Base-by-base conservation (phyloP, 1,140 invertebrate genomes). In the Nephila pilipes region DNA sequence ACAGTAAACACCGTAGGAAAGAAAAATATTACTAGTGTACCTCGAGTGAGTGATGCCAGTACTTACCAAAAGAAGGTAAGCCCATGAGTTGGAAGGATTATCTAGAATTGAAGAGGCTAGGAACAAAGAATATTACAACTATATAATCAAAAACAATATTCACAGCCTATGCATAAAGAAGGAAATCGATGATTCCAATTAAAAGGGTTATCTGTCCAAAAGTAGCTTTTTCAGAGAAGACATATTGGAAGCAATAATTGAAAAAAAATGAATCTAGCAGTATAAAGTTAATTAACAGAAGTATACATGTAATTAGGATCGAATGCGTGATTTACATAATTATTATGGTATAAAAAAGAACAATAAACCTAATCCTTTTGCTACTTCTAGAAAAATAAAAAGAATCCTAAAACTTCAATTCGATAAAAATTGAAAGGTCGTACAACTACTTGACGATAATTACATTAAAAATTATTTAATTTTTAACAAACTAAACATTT, bases 401-500 rank as follows among this genome's bases (percentile, higher is more conserved):
- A n/a, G 38, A 81, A 22, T 38, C 18, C 18, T 79, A 25, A n/a
- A 54, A 54, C 32, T 75, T 18, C 29, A 75, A 0, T 81, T 81
- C 46, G 29, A 54, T 54, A 81, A n/a, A 81, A 81, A 81, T 25
- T 16, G n/a, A 81, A 81, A 81, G 8, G n/a, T 81, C 46, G n/a
- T 12, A 10, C 38, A 10, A 20, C n/a, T 81, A 60, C 32, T 57
- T 32, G 57, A 36, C 83, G 83, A 36, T 58, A 85, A 85, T 85
- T 85, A 85, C 60, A 12, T 85, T 54, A 60, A 85, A 85, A 85
- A 25, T 22, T 29, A 60, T 32, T 5, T 60, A 85, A 60, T 85
- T 85, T 85, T 85, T 22, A 46, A 25, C 32, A 58, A 58, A 60
- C 55, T 20, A 38, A 85, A 18, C 57, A 60, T 85, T 85, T 60